phyloP scores from a whole-genome alignment of 2,797 vertebrate species.

The Menidia menidia region DNA sequence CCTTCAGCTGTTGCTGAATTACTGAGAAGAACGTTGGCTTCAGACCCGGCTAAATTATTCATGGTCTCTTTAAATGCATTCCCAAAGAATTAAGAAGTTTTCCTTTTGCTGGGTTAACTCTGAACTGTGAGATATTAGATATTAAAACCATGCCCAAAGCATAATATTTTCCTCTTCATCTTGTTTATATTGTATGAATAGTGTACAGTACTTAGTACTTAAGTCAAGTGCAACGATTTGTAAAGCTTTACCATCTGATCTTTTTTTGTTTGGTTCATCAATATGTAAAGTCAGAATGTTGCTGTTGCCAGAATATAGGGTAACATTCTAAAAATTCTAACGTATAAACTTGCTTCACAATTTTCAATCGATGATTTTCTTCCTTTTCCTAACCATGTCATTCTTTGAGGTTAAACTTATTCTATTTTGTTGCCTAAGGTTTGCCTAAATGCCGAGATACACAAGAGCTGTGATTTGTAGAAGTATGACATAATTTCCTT shows the following conservation, averaged over 20 bases:
- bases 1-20: constrained; percentile 33
- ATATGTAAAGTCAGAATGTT: too few species aligned
- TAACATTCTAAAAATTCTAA: too few species aligned
- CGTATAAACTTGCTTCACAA: too few species aligned
- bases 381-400: neutral
- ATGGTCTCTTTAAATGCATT: constrained; percentile 16
- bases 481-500: neutral
- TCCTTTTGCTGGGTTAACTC: constrained; percentile 1
- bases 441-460: neutral
- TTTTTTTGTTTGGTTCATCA: too few species aligned
- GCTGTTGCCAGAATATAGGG: too few species aligned
- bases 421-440: neutral
- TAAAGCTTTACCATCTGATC: too few species aligned
- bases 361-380: too few species aligned
- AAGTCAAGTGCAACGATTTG: too few species aligned
- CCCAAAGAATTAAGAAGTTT: constrained; percentile 5
- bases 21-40: constrained; percentile 18
- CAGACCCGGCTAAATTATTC: constrained; percentile 23
- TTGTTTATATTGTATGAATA: too few species aligned
- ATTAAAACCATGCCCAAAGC: neutral
- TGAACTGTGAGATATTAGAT: neutral
- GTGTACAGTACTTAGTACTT: too few species aligned
- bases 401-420: neutral
- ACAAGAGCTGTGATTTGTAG: neutral
- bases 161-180: too few species aligned